Evolutionary conservation across 2,888 invertebrate species (phyloP).

Genomic region (Cataglyphis altisquamis): DNA sequence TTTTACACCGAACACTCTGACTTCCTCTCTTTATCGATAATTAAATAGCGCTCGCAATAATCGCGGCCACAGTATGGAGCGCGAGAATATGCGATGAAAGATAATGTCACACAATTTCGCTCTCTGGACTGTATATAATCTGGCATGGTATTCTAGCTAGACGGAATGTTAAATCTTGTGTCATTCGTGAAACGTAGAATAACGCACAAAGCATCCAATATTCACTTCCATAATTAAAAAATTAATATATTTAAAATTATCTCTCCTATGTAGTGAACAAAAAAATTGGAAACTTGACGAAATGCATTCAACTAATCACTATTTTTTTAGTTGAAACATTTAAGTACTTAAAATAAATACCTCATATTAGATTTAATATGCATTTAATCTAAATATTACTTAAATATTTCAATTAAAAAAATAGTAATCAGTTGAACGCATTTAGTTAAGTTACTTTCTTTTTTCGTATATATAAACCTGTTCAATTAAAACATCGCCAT

Average conservation of each 20-base stretch:
- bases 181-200: constrained; percentile 14
- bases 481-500: constrained; percentile 21
- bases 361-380: no score
- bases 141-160: background rate
- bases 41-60: constrained; percentile 59
- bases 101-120: constrained; percentile 39
- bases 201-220: background rate
- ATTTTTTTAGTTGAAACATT: no score
- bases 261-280: background rate
- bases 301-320: no score
- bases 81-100: constrained; percentile 14
- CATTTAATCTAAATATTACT: no score
- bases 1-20: constrained; percentile 56
- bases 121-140: constrained; percentile 1
- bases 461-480: background rate
- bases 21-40: constrained; percentile 56
- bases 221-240: background rate
- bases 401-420: no score
- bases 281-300: no score
- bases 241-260: constrained; percentile 4
- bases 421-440: no score
- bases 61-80: constrained; percentile 18
- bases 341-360: no score
- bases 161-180: constrained; percentile 4
- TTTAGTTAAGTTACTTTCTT: no score